Conservation (phyloP, 2,113 vertebrate genomes). For the Tinamus guttatus region DNA sequence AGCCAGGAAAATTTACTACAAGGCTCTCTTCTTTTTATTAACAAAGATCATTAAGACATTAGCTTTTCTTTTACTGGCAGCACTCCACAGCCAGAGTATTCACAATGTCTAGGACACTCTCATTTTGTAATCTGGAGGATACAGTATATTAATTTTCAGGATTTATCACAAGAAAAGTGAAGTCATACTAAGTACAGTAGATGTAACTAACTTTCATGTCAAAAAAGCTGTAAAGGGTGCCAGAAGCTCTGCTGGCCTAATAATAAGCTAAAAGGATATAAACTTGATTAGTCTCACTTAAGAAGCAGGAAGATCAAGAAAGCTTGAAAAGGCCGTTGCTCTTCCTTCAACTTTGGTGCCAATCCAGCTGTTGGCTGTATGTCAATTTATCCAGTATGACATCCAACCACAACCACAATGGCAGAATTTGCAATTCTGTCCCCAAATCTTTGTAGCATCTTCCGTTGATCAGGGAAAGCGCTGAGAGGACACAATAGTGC, state of each 20-base stretch:
- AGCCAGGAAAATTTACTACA: slow-evolving; percentile 55
- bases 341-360: slow-evolving; percentile 59
- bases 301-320: slow-evolving; percentile 66
- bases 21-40: slow-evolving; percentile 58
- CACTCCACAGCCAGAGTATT: slow-evolving; percentile 63
- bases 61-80: slow-evolving; percentile 71
- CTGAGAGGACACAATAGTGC: background rate
- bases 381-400: background rate
- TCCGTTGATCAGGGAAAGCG: background rate
- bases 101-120: slow-evolving; percentile 70
- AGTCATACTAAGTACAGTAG: slow-evolving; percentile 69
- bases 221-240: slow-evolving; percentile 62
- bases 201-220: slow-evolving; percentile 65
- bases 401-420: background rate
- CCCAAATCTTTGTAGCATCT: slow-evolving; percentile 25
- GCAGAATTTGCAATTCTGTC: slow-evolving; percentile 10
- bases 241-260: slow-evolving; percentile 61
- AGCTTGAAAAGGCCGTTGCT: slow-evolving; percentile 68
- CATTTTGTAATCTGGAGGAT: slow-evolving; percentile 74
- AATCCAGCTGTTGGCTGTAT: background rate
- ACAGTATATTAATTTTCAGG: slow-evolving; percentile 80
- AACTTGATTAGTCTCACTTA: slow-evolving; percentile 69
- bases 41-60: slow-evolving; percentile 72
- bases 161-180: slow-evolving; percentile 75
- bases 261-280: slow-evolving; percentile 66